Conservation (phyloP, 1,140 invertebrate genomes). For the Polyergus mexicanus region DNA sequence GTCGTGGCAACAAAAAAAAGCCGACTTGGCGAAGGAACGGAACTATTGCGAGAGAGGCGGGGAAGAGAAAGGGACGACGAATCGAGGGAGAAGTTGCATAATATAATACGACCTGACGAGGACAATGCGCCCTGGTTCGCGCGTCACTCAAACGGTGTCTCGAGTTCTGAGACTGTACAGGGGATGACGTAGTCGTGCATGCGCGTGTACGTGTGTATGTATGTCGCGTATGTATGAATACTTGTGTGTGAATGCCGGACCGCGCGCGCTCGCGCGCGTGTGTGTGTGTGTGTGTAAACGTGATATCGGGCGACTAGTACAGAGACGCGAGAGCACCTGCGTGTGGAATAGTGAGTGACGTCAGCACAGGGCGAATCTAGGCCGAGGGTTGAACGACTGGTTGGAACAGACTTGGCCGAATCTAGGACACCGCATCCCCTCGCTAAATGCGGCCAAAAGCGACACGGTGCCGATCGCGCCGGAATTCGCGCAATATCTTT, state of each 20-base stretch:
- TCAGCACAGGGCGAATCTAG: constrained; percentile 81
- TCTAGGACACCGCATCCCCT: constrained; percentile 82
- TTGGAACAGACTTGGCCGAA: constrained; percentile 81
- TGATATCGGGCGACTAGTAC: constrained; percentile 43
- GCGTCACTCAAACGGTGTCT: constrained; percentile 65
- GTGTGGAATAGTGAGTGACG: constrained; percentile 79
- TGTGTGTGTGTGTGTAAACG: constrained; percentile 51
- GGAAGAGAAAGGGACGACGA: constrained; percentile 38
- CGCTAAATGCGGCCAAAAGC: constrained; percentile 80
- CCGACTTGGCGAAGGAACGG: constrained; percentile 39
- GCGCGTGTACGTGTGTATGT: not conserved
- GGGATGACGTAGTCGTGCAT: constrained; percentile 18
- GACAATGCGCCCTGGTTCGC: constrained; percentile 69
- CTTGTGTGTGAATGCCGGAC: constrained; percentile 47
- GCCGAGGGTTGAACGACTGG: constrained; percentile 85
- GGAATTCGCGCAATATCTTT: constrained; percentile 24
- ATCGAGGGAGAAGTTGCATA: constrained; percentile 67
- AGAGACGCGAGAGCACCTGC: constrained; percentile 48
- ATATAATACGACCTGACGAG: constrained; percentile 68
- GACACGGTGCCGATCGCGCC: constrained; percentile 36
- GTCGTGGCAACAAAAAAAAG: constrained; percentile 33
- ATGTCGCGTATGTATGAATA: constrained; percentile 7
- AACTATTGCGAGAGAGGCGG: not conserved
- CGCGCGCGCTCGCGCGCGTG: no score
- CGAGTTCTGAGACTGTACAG: constrained; percentile 66